A percentile compares a stretch with the other conserved stretches of the same genome.
Evolutionary conservation across 1,140 invertebrate genomes (phyloP).

Genomic region (Trichonephila clavipes): DNA sequence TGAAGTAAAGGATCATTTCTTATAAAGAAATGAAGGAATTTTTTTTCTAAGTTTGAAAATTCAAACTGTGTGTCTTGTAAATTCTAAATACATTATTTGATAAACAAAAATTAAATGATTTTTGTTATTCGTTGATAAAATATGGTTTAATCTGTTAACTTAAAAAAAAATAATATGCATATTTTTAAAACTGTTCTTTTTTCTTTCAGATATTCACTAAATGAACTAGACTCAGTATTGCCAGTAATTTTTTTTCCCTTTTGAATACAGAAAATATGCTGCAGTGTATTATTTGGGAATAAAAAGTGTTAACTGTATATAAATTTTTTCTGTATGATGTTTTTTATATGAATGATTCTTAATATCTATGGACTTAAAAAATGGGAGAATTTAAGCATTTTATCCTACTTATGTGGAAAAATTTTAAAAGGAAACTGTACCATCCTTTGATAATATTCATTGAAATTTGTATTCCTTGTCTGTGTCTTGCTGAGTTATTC

Average conservation of each 20-base stretch:
- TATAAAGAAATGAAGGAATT: no score
- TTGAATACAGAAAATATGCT: background rate
- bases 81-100: no score
- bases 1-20: no score
- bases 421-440: slow-evolving; percentile 88
- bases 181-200: background rate
- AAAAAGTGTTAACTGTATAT: background rate
- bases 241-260: background rate
- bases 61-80: no score
- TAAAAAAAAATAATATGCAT: no score
- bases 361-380: background rate
- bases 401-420: slow-evolving; percentile 90
- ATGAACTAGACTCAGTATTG: background rate
- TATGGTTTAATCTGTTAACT: no score
- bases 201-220: background rate
- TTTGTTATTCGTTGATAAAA: no score
- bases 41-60: no score
- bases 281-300: background rate
- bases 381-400: slow-evolving; percentile 79
- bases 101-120: no score
- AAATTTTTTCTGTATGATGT: background rate
- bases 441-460: slow-evolving; percentile 87
- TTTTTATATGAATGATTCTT: background rate
- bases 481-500: slow-evolving; percentile 87
- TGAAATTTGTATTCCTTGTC: slow-evolving; percentile 85